Base-by-base conservation (phyloP, 2,888 invertebrate species). In the Rhodophaea formosa region DNA sequence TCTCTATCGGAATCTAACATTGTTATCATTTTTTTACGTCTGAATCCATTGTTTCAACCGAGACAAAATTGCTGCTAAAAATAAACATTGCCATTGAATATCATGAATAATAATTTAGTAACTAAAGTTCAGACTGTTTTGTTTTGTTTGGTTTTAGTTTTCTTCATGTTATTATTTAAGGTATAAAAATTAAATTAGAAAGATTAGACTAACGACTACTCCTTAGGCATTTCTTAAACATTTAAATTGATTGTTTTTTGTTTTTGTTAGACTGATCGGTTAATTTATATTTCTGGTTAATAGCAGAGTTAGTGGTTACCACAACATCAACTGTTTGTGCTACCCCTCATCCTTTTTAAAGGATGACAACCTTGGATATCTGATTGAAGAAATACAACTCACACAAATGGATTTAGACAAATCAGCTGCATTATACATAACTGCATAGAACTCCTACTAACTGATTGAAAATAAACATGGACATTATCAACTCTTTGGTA, bases 1-100 rank as follows among this genome's bases (percentile, higher is more conserved):
- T 56, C 39, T 46, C 32, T 55, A 29, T 3, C 58, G 17, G 35
- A 57, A 55, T 54, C 61, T 62, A 62, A 60, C 59, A 62, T 59
- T 57, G 58, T 44, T 39, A 46, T 35, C 45, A 39, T 16, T 58
- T 16, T 15, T 29, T 42, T 12, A 10, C 14, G 54, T 30, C 45
- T 55, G 17, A 55, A 55, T 55, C 54, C 54, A 53, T 53, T 53
- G 1, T 30, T 16, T 10, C n/a, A 12, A n/a, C 12, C 12, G 12
- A 12, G 39, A 2, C 39, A 2, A 39, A 39, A 39, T 39, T n/a
- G n/a, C 12, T 10, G 3, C 39, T 1, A 10, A 39, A 35, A 35
- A 35, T 39, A 39, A 39, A 12, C n/a, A 39, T 12, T 10, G 10
- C 8, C 8, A n/a, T 12, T 39, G 39, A 39, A 39, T 39, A 39